A percentile compares a stretch with the other conserved stretches of the same genome.
phyloP scores from a whole-genome alignment of 2,797 vertebrate genomes.

The Phalanger gymnotis region DNA sequence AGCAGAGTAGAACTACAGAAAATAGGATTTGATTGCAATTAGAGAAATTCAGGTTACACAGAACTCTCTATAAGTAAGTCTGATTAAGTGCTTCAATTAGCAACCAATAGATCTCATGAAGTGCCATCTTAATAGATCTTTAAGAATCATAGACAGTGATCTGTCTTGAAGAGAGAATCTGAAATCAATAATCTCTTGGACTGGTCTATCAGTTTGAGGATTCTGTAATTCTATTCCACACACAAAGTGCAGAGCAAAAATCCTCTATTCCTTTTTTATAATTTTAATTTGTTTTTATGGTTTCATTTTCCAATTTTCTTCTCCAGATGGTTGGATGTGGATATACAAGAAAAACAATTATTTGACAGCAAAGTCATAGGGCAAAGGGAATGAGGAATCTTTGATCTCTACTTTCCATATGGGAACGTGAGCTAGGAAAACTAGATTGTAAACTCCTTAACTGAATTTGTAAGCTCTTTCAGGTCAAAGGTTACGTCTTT shows the following conservation, averaged over 20 bases:
- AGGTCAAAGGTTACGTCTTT: slow-evolving; percentile 7
- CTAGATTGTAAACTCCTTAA: neutral
- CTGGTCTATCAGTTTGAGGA: neutral
- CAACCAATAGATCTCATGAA: neutral
- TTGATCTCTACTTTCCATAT: neutral
- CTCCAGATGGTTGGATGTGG: neutral
- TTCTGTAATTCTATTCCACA: neutral
- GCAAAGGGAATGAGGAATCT: slow-evolving; percentile 35
- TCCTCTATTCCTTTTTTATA: neutral
- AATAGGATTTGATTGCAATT: neutral
- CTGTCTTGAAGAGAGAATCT: neutral
- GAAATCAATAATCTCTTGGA: neutral
- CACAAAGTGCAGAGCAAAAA: neutral
- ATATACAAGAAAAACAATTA: neutral
- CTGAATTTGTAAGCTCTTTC: neutral
- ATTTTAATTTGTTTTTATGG: neutral
- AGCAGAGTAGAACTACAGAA: neutral
- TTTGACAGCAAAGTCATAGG: slow-evolving; percentile 1
- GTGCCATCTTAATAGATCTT: neutral
- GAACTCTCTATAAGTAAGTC: neutral
- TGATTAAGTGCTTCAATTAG: neutral
- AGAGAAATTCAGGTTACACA: neutral
- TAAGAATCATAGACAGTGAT: neutral
- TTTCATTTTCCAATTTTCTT: neutral
- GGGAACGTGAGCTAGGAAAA: slow-evolving; percentile 28